A percentile compares a stretch with the other conserved stretches of the same genome.
Evolutionary conservation across 1,140 invertebrate genomes (phyloP).

Genomic region (Apolygus lucorum): DNA sequence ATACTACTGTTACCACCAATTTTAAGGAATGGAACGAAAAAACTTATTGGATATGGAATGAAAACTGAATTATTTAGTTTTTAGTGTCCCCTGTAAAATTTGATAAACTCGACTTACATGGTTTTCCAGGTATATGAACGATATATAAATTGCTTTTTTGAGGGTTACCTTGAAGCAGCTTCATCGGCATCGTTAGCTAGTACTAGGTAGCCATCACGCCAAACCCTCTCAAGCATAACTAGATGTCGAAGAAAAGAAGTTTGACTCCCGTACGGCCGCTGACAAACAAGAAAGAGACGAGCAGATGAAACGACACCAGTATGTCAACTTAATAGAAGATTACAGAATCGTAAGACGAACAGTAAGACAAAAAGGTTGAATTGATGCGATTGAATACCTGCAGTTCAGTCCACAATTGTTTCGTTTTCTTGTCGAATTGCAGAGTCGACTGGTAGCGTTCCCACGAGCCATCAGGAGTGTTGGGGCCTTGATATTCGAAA

Average conservation of each 20-base stretch:
- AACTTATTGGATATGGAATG: too few relatives aligned
- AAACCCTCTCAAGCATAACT: constrained; percentile 69
- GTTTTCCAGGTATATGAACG: too few relatives aligned
- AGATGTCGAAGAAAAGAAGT: constrained; percentile 72
- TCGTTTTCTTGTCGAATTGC: constrained; percentile 72
- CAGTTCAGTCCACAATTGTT: constrained; percentile 65
- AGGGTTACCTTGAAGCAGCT: constrained; percentile 31
- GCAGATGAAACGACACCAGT: too few relatives aligned
- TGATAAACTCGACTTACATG: too few relatives aligned
- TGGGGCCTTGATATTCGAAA: constrained; percentile 47
- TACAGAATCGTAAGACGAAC: too few relatives aligned
- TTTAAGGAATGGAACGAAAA: too few relatives aligned
- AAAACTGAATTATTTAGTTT: too few relatives aligned
- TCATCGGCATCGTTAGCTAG: constrained; percentile 60
- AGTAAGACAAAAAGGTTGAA: background rate
- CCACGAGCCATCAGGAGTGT: constrained; percentile 43
- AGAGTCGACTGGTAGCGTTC: constrained; percentile 66
- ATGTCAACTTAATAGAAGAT: too few relatives aligned
- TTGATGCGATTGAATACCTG: constrained; percentile 40
- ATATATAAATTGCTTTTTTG: background rate
- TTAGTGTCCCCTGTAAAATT: too few relatives aligned
- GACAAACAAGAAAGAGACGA: background rate
- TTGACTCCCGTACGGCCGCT: constrained; percentile 70
- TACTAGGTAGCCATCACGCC: constrained; percentile 58
- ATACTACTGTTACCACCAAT: too few relatives aligned